Base-by-base conservation (phyloP, 2,888 invertebrate genomes). In the Leucania comma region DNA sequence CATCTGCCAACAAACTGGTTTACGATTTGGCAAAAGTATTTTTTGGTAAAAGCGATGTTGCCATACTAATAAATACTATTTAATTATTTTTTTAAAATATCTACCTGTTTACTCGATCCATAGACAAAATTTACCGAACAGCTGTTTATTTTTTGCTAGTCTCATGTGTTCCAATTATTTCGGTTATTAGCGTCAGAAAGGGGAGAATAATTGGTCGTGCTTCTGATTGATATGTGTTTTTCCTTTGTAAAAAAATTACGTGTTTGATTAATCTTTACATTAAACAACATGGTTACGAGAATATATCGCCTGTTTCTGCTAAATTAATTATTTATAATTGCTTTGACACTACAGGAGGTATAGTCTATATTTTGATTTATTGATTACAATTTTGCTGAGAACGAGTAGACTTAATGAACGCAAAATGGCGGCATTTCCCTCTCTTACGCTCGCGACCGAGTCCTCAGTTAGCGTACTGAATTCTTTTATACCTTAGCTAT, bases 151-250 rank as follows among this genome's bases (percentile, higher is more conserved):
- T 54, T 61, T 56, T 29, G n/a, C 26, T 0, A 20, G 10, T 38
- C 29, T 26, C 48, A 12, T n/a, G 35, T 64, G 50, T 64, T 26
- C 4, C 35, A 58, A 72, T 57, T 67, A 64, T 29, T 53, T 78
- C 53, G 1, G 14, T 53, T 26, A 82, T 70, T 70, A 24, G 46
- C 62, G 26, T 56, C 32, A 59, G 46, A 26, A 61, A 68, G 20
- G 26, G 42, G 14, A 53, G 32, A 42, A 60, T 57, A 64, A 60
- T 68, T 53, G 32, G 22, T 20, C 32, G 29, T 20, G 35, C 35
- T 56, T 12, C 5, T 59, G 22, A 35, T 42, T 66, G 9, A 48
- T 50, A 63, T 35, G 53, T 50, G 3, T 26, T 73, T 57, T 56
- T 48, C 10, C 24, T 65, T 32, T 9, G 12, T 29, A 20, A 6